A percentile compares a stretch with the other conserved stretches of the same genome.
These are phyloP conservation scores for Poliocrania exsul DNA, from an alignment of 2,797 vertebrate species.

Conservation along the genomic window DNA sequence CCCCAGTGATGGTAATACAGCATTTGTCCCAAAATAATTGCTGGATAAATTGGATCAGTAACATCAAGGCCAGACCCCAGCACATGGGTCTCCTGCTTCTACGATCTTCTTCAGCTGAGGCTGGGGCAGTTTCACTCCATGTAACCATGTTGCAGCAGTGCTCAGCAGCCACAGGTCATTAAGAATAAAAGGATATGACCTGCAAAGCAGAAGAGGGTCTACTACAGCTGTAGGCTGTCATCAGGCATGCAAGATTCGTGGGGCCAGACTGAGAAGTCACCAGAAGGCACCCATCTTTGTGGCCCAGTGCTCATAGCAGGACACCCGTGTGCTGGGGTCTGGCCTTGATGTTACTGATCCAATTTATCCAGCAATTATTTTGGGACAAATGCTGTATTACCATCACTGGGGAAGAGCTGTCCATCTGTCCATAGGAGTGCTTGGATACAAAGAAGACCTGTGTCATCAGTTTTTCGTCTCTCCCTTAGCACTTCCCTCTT, in stretches of 20 bases:
- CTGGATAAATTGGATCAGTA: neutral
- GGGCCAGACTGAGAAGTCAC: neutral
- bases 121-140: neutral
- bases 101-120: fast-evolving
- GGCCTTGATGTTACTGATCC: neutral
- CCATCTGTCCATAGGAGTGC: neutral
- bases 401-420: neutral
- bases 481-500: neutral
- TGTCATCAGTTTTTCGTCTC: neutral
- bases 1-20: neutral
- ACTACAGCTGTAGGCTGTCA: neutral
- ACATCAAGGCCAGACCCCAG: neutral
- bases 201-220: neutral
- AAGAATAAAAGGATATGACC: neutral
- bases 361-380: neutral
- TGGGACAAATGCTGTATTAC: neutral
- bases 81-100: neutral
- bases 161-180: neutral
- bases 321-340: neutral
- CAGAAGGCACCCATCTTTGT: neutral
- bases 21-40: neutral
- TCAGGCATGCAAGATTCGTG: neutral
- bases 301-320: fast-evolving
- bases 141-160: fast-evolving
- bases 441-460: neutral